phyloP scores from a whole-genome alignment of 2,797 vertebrate species.

The Smutsia temminckii region DNA sequence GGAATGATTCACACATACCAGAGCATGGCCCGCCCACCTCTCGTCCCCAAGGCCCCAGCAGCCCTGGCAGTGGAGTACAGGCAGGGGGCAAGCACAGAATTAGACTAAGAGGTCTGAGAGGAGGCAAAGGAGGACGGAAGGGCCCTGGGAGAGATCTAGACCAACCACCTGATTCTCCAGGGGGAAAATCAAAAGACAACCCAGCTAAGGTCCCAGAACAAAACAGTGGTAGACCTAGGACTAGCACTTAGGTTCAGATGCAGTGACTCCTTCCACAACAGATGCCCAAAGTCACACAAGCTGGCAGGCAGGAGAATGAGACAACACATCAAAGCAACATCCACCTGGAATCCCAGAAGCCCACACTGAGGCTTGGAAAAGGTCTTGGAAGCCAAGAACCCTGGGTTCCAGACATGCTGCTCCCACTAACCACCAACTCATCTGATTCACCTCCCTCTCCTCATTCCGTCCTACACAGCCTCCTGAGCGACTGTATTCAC shows the following conservation, averaged over 20 bases:
- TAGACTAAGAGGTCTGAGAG: background rate
- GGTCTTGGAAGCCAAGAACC: background rate
- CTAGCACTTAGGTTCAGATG: background rate
- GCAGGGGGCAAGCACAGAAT: background rate
- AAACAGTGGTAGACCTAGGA: background rate
- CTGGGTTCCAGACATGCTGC: background rate
- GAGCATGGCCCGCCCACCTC: background rate
- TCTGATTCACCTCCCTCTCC: background rate
- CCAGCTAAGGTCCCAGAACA: background rate
- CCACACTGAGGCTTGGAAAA: background rate
- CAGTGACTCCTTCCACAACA: background rate
- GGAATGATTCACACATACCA: background rate
- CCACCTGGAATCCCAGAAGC: background rate
- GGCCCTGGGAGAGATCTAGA: background rate
- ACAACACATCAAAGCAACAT: background rate
- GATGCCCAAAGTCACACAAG: background rate
- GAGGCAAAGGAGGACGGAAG: background rate
- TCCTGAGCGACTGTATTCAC: background rate
- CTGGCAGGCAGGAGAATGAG: background rate
- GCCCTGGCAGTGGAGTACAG: background rate
- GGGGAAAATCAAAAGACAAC: background rate
- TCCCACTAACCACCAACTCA: background rate
- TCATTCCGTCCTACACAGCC: background rate
- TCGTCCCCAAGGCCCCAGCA: background rate
- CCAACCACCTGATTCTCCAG: background rate